Evolutionary conservation across 2,888 invertebrate genomes (phyloP), one percentile per base, ranked within the genome.

Genomic region (Charanyca ferruginea): DNA sequence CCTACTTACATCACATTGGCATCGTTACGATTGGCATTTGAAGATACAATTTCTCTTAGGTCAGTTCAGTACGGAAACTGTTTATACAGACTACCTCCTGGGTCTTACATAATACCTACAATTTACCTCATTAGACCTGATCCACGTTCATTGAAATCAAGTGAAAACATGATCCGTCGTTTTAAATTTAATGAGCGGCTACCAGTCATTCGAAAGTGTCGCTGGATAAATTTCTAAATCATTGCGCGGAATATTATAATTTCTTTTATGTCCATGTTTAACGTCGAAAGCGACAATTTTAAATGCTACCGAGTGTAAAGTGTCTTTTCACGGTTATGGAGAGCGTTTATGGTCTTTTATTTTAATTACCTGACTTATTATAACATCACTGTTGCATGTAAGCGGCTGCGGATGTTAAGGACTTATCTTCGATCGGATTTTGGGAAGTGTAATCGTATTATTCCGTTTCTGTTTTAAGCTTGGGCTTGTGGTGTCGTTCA

Each of bases 241-340:
- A 73, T 81, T 79, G 66, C 81, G 25, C 66, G 22, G 61, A 59
- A 47, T 66, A 78, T 81, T 60, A 81, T 74, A 79, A 77, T 79
- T 80, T 79, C 55, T 79, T 77, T 80, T 77, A 81, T 61, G 51
- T 25, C 20, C 63, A 54, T 44, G 57, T 59, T 80, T 68, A 60
- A 60, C 47, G 22, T 60, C 11, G 77, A 80, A 81, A 79, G 79
- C 28, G 76, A 65, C 64, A 68, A 60, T 74, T 68, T 48, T 47
- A 63, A 72, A 49, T 53, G 53, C 49, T 45, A 13, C 47, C n/a
- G 42, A 65, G 60, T 59, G 53, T 68, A 61, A 69, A 72, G 58
- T 53, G 38, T 49, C 42, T 65, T 66, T 77, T 80, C 51, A 81
- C 61, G 67, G 64, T 75, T 57, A 38, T 59, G 1, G 23, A 45